phyloP scores from a whole-genome alignment of 2,113 vertebrate species.

The Rynchops niger region DNA sequence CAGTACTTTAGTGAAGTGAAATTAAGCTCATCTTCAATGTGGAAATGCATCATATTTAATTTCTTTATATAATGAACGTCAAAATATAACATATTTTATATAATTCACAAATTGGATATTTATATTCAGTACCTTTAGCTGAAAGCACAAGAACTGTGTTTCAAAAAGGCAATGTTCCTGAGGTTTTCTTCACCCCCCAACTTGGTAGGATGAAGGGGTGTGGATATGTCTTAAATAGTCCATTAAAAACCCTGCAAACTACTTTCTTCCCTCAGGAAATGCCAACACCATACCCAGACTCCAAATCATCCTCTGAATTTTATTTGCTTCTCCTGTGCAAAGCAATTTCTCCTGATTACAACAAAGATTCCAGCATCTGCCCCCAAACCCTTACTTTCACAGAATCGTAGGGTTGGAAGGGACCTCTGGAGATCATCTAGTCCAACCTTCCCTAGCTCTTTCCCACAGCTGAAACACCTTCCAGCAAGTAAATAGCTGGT shows the following conservation, averaged over 20 bases:
- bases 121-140: neutral
- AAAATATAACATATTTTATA: neutral
- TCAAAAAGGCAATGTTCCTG: neutral
- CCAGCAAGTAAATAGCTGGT: neutral
- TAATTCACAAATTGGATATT: neutral
- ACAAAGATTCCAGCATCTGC: neutral
- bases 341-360: neutral
- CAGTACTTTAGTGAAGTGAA: neutral
- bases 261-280: rapidly evolving
- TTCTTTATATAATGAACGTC: neutral
- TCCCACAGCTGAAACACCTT: neutral
- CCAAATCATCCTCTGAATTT: neutral
- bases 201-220: neutral
- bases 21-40: neutral
- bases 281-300: neutral
- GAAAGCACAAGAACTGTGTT: neutral
- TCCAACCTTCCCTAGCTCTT: neutral
- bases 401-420: no score
- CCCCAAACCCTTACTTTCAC: neutral
- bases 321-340: neutral
- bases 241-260: neutral
- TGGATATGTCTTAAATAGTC: neutral
- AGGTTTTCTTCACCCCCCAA: neutral
- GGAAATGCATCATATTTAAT: neutral
- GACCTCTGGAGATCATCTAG: no score